Conservation (phyloP, 2,888 invertebrate species). For the Pachycephus smyrnensis region DNA sequence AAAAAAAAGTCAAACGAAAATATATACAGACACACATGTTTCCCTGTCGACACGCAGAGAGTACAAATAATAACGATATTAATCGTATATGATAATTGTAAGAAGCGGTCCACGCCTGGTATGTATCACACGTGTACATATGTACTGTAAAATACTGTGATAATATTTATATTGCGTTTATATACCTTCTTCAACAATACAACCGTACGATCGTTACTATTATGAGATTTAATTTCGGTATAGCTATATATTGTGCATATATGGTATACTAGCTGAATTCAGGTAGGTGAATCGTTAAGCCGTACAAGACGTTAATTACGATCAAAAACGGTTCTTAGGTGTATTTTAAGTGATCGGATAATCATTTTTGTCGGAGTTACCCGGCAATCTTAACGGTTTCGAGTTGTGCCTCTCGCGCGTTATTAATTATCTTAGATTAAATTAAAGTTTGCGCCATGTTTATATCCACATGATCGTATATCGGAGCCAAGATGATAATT, state of each 20-base stretch:
- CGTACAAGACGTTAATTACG: not conserved
- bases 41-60: constrained; percentile 54
- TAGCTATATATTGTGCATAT: not conserved
- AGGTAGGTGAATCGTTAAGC: not conserved
- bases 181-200: constrained; percentile 43
- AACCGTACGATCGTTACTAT: constrained; percentile 22
- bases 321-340: not conserved
- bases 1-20: constrained; percentile 20
- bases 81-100: constrained; percentile 34
- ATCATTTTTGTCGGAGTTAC: not conserved
- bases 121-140: constrained; percentile 61
- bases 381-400: not conserved
- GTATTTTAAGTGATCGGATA: not conserved
- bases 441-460: not conserved
- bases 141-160: constrained; percentile 65
- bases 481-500: not conserved
- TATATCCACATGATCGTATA: too few species aligned
- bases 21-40: constrained; percentile 32
- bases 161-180: constrained; percentile 62
- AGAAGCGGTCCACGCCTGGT: constrained; percentile 21
- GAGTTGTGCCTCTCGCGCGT: not conserved
- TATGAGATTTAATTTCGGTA: constrained; percentile 2
- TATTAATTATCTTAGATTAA: not conserved
- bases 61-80: constrained; percentile 49
- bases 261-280: not conserved